Percentiles rank a stretch among this genome's conserved stretches.
Evolutionary conservation across 2,797 vertebrate genomes (phyloP).

Genomic region (Psittacula echo): DNA sequence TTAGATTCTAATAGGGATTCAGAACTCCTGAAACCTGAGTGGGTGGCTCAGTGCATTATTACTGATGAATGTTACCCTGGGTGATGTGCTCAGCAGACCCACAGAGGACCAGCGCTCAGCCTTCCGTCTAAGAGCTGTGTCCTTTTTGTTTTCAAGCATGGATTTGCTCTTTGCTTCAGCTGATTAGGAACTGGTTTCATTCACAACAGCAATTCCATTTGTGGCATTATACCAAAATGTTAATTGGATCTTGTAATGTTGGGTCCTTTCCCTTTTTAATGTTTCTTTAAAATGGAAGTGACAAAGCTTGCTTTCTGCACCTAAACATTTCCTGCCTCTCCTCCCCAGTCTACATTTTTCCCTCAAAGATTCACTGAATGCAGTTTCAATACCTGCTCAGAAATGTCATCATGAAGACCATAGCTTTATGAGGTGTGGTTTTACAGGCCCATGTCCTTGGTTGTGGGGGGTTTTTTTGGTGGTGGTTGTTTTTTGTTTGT

Average conservation of each 20-base stretch:
- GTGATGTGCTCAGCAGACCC: conserved; percentile 30
- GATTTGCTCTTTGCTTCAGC: conserved; percentile 25
- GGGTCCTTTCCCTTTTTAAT: not conserved
- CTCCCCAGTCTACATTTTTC: not conserved
- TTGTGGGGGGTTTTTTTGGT: not conserved
- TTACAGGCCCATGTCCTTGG: not conserved
- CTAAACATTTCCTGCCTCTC: not conserved
- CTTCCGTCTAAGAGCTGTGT: not conserved
- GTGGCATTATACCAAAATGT: conserved; percentile 10
- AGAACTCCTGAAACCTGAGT: conserved; percentile 57
- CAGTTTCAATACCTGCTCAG: not conserved
- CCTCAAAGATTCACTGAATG: not conserved
- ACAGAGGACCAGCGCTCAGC: not conserved
- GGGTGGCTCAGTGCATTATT: conserved; percentile 47
- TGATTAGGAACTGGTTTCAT: conserved; percentile 37
- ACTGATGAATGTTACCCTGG: conserved; percentile 49
- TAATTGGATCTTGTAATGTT: conserved; percentile 18
- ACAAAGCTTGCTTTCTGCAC: not conserved
- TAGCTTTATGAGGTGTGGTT: not conserved
- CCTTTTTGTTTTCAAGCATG: not conserved
- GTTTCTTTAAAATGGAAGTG: not conserved
- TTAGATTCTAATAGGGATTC: conserved; percentile 64
- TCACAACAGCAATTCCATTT: not conserved
- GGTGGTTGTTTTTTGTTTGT: not conserved
- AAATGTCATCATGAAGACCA: not conserved